These are phyloP conservation scores for Pseudeuparius sepicola DNA, from an alignment of 2,888 invertebrate genomes.

Conservation along the genomic window DNA sequence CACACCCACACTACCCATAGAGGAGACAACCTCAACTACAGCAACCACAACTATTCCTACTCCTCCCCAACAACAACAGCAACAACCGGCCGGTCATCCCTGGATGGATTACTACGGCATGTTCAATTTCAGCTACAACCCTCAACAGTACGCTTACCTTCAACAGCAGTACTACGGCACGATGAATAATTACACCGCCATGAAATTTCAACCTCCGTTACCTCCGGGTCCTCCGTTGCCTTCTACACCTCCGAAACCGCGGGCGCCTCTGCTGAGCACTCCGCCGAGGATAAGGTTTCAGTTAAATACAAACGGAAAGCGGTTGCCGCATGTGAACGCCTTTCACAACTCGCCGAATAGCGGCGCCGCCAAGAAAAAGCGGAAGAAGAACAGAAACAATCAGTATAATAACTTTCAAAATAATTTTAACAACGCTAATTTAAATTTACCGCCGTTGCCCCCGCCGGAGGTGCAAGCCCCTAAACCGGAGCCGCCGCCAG, in stretches of 20 bases:
- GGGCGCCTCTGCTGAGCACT: constrained; percentile 33
- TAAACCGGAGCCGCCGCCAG: constrained; percentile 45
- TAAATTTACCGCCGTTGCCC: constrained; percentile 40
- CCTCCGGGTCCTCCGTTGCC: constrained; percentile 44
- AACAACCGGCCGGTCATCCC: constrained; percentile 20
- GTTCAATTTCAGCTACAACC: constrained; percentile 19
- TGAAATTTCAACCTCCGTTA: constrained; percentile 41
- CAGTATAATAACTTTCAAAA: constrained; percentile 31
- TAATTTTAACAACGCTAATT: constrained; percentile 27
- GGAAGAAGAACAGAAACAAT: constrained; percentile 59
- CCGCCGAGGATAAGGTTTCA: constrained; percentile 44
- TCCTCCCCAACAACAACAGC: constrained; percentile 11
- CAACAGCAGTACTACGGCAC: constrained; percentile 39
- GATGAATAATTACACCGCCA: constrained; percentile 30
- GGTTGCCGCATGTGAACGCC: constrained; percentile 33
- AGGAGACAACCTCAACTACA: constrained; percentile 7
- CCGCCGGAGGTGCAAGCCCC: constrained; percentile 40
- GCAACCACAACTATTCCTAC: constrained; percentile 14
- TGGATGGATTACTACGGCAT: constrained; percentile 21
- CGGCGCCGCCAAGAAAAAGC: constrained; percentile 61
- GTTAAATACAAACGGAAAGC: constrained; percentile 41
- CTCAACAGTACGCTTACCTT: constrained; percentile 39
- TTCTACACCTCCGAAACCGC: constrained; percentile 24
- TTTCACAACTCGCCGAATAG: constrained; percentile 38
- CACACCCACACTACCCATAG: constrained; percentile 1